Base-by-base conservation (phyloP, 2,888 invertebrate genomes). In the Nudaria mundana region DNA sequence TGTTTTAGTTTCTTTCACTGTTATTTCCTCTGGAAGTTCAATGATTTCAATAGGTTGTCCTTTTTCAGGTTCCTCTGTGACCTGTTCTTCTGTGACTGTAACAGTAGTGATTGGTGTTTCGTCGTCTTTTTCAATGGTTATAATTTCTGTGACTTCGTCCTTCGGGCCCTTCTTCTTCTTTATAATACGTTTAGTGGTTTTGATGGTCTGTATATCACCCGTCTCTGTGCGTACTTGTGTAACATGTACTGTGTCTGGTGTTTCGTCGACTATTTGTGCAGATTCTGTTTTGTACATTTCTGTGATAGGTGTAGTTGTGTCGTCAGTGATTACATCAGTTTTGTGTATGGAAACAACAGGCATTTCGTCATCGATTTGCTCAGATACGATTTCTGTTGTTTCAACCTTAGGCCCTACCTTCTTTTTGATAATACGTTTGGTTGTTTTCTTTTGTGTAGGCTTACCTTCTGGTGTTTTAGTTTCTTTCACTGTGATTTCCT, bases 131-230 rank as follows among this genome's bases (percentile, higher is more conserved):
- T 51, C 28, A 0, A 52, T 20, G 0, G 48, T 52, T 0, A 43
- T 52, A 0, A 52, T 52, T 13, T 51, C 48, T 0, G 52, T 52
- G 0, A 51, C 34, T 31, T 52, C 51, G 15, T 20, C 20, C 20
- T 20, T 20, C 2, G 20, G 20, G 8, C 20, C 20, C 5, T 20
- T 20, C 20, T 20, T 20, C 6, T 20, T 5, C 20, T 20, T 20
- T 7, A 20, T 20, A 8, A 5, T 20, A 8, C 5, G 20, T 5
- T 20, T 20, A 20, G 20, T 3, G 7, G 20, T 20, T 8, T 20
- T 20, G 2, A 20, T 8, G 7, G 5, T 20, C 20, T 20, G 5
- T 2, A 20, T 8, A 8, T 20, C 20, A 2, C 20, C 20, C 2
- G 20, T 20, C 5, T 20, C 20, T 7, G 20, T 20, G 20, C 20